Percentiles rank a stretch among this genome's conserved stretches.
phyloP scores from a whole-genome alignment of 2,797 vertebrate genomes.

The Poeciliopsis infans region DNA sequence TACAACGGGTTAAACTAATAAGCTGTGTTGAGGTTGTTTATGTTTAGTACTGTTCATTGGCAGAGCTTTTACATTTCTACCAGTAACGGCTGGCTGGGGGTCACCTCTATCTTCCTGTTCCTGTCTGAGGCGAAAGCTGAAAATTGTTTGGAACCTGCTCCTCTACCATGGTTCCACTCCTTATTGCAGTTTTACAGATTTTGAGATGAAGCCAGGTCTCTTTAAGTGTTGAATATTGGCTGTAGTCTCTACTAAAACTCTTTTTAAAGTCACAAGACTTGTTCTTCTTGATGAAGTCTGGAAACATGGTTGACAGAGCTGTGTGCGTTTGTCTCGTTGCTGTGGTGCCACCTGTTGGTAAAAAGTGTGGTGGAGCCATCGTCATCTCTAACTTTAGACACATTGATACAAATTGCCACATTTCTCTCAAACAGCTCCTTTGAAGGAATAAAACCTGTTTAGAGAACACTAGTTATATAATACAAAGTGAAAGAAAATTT shows the following conservation, averaged over 20 bases:
- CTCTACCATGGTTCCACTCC: not conserved
- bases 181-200: not conserved
- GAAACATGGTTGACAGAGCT: constrained; percentile 28
- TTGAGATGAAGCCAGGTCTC: constrained; percentile 31
- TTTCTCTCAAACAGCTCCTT: not conserved
- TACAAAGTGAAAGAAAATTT: not conserved
- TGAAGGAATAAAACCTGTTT: not conserved
- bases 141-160: not conserved
- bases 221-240: constrained; percentile 10
- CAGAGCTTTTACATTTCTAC: not conserved
- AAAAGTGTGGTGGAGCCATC: not conserved
- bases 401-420: not conserved
- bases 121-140: not conserved
- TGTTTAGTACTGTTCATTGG: not conserved
- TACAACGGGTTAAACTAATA: not conserved
- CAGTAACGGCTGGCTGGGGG: not conserved
- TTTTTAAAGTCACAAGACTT: constrained; percentile 57
- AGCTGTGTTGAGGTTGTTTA: not conserved
- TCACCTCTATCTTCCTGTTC: not conserved
- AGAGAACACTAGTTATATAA: not conserved
- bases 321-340: constrained; percentile 28
- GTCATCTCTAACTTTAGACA: not conserved
- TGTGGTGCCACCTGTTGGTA: constrained; percentile 62
- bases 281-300: not conserved
- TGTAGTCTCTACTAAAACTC: constrained; percentile 46